phyloP scores from a whole-genome alignment of 2,797 vertebrate genomes.

The Sebastes steindachneri region DNA sequence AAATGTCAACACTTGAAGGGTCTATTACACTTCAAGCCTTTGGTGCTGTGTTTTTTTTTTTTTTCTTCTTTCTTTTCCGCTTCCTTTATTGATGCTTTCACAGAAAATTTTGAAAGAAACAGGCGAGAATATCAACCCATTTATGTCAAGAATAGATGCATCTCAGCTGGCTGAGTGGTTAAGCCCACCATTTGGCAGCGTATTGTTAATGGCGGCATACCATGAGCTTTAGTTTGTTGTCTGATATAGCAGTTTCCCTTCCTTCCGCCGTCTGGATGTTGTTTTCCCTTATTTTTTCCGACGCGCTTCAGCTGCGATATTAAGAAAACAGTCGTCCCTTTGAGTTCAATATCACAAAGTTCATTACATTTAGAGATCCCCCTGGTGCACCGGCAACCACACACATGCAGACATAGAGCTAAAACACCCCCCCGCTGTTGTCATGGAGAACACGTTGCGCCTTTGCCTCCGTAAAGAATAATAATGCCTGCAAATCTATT shows the following conservation, averaged over 20 bases:
- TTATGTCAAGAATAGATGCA: constrained; percentile 54
- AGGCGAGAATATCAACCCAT: constrained; percentile 55
- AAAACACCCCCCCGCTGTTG: constrained; percentile 40
- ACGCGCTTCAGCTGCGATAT: constrained; percentile 7
- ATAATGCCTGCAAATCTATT: constrained; percentile 66
- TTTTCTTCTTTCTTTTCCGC: not conserved
- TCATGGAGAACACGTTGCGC: constrained; percentile 69
- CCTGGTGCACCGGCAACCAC: not conserved
- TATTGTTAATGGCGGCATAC: constrained; percentile 9
- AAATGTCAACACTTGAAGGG: constrained; percentile 83
- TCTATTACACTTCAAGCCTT: constrained; percentile 77
- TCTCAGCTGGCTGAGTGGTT: constrained; percentile 41
- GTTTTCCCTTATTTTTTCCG: not conserved
- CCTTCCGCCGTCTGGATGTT: not conserved
- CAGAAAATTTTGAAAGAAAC: constrained; percentile 54
- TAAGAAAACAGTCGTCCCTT: constrained; percentile 21
- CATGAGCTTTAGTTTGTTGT: not conserved
- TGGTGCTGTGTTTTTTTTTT: constrained; percentile 45
- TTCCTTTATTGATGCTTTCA: constrained; percentile 68
- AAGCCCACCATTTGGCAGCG: constrained; percentile 17
- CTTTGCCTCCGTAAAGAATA: constrained; percentile 63
- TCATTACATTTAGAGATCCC: constrained; percentile 60
- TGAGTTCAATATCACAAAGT: constrained; percentile 50
- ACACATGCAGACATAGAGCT: constrained; percentile 2
- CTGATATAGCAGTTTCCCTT: not conserved